These are phyloP conservation scores for Varanus salvator DNA, from an alignment of 2,113 vertebrate species.

Conservation along the genomic window DNA sequence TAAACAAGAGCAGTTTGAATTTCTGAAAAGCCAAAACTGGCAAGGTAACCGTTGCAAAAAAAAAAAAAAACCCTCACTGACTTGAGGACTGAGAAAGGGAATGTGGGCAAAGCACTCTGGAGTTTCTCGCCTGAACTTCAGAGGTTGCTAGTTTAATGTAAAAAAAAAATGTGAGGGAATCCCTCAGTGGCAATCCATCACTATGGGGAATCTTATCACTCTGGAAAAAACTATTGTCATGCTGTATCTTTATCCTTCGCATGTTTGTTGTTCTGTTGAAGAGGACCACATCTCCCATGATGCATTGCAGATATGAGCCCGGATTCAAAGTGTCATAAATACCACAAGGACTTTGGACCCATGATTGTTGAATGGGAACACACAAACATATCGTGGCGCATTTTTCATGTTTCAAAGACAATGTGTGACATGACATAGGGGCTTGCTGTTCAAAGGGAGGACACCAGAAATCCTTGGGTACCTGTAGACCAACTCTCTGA, in stretches of 20 bases:
- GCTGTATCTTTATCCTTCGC: conserved; percentile 17
- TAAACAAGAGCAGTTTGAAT: neutral
- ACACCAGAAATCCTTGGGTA: neutral
- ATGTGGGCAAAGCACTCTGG: neutral
- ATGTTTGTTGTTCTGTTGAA: conserved; percentile 20
- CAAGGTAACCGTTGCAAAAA: neutral
- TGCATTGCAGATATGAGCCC: neutral
- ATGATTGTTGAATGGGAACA: neutral
- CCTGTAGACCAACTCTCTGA: neutral
- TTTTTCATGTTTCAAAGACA: neutral
- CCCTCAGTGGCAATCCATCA: neutral
- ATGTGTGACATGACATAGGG: neutral
- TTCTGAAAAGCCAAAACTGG: neutral
- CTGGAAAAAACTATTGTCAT: neutral
- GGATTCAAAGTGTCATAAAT: neutral
- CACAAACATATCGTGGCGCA: neutral
- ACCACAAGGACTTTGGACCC: too few species aligned
- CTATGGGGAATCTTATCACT: too few species aligned
- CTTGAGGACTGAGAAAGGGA: neutral
- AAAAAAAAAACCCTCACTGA: too few species aligned
- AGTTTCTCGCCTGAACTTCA: conserved; percentile 19
- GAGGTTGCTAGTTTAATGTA: neutral
- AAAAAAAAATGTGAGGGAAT: neutral
- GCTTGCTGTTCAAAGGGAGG: neutral
- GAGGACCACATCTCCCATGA: conserved; percentile 9